These are phyloP conservation scores for Tryphoninae sp. DNA, from an alignment of 2,888 invertebrate species.

Conservation along the genomic window DNA sequence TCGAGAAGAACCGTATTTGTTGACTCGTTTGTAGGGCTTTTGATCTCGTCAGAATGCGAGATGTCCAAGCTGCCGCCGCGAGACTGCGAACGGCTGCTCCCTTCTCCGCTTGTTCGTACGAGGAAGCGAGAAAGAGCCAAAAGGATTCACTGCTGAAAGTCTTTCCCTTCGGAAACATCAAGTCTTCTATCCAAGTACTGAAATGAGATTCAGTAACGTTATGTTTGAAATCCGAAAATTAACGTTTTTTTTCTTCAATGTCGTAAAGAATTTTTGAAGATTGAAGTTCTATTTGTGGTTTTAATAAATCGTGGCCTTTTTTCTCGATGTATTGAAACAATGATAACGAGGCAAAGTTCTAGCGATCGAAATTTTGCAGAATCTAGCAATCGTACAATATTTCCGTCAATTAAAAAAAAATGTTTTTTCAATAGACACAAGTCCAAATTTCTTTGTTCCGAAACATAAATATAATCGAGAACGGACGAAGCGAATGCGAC, in stretches of 20 bases:
- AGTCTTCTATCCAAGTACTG: not conserved
- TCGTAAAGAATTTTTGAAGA: no score
- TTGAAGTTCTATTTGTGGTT: not conserved
- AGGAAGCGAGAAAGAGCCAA: not conserved
- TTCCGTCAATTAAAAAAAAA: no score
- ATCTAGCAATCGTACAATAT: no score
- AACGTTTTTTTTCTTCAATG: no score
- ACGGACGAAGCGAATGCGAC: constrained; percentile 50
- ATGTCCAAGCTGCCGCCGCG: constrained; percentile 65
- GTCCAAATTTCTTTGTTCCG: not conserved
- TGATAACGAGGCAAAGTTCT: not conserved
- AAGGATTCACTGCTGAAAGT: not conserved
- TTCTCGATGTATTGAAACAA: no score
- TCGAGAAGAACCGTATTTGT: constrained; percentile 67
- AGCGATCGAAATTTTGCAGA: not conserved
- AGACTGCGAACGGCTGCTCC: constrained; percentile 66
- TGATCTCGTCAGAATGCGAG: constrained; percentile 77
- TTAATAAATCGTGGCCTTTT: not conserved
- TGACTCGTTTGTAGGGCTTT: constrained; percentile 73
- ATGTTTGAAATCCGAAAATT: not conserved
- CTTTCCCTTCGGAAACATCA: not conserved
- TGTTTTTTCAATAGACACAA: not conserved
- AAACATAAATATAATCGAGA: constrained; percentile 24
- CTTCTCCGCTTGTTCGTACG: constrained; percentile 71
- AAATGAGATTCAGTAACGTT: not conserved